Conservation (phyloP, 2,113 vertebrate species). For the Gyps fulvus region DNA sequence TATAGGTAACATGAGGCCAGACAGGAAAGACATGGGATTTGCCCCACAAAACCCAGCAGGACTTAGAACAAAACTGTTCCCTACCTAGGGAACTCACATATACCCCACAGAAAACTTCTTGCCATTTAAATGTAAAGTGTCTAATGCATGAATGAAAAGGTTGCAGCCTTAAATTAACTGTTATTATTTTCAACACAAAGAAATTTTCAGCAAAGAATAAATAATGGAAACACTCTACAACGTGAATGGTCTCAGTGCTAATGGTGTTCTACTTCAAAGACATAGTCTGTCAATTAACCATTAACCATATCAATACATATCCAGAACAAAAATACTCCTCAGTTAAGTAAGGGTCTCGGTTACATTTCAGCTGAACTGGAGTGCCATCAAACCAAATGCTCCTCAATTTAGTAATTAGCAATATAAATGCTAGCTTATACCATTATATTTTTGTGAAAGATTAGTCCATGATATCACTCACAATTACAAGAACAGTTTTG, state of each 20-base stretch:
- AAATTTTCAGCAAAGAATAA: background rate
- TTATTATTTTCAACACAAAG: background rate
- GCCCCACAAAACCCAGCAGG: background rate
- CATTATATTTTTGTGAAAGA: background rate
- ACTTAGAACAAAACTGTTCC: background rate
- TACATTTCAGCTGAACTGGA: background rate
- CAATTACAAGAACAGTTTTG: background rate
- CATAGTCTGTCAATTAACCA: background rate
- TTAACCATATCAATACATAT: background rate
- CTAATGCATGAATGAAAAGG: background rate
- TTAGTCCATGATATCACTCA: background rate
- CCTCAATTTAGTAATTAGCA: background rate
- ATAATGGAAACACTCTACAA: background rate
- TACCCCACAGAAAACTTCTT: background rate
- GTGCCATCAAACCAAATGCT: background rate
- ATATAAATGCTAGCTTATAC: background rate
- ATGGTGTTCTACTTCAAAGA: background rate
- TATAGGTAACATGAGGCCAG: background rate
- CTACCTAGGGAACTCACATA: background rate
- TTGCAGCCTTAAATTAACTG: background rate
- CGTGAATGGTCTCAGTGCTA: background rate
- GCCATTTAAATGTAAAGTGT: background rate
- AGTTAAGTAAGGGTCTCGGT: background rate
- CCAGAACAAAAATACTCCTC: background rate
- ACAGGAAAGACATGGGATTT: background rate